phyloP scores from a whole-genome alignment of 2,888 invertebrate species.

The Eilema griseolum region DNA sequence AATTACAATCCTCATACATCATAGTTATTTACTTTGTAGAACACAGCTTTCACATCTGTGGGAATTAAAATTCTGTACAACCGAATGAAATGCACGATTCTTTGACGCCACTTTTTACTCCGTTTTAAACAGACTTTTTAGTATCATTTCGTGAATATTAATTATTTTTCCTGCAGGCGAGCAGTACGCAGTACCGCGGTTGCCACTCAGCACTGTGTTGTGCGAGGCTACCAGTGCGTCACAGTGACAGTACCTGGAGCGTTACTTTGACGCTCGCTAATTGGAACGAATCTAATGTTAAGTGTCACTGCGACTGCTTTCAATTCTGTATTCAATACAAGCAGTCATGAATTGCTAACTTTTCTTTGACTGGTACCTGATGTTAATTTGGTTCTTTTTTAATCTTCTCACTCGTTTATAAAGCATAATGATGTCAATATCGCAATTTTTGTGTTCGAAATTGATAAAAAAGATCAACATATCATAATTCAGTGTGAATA shows the following conservation, averaged over 20 bases:
- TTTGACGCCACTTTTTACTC: not conserved
- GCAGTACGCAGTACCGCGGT: not conserved
- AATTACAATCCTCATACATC: not conserved
- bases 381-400: not conserved
- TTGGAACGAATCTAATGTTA: conserved; percentile 30
- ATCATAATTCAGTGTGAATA: too few species aligned
- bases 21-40: not conserved
- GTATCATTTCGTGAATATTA: not conserved
- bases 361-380: not conserved
- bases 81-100: conserved; percentile 9
- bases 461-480: too few species aligned
- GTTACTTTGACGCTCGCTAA: conserved; percentile 36
- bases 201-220: conserved; percentile 10
- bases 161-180: conserved; percentile 10
- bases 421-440: not conserved
- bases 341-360: not conserved
- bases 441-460: too few species aligned
- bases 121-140: conserved; percentile 9
- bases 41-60: not conserved
- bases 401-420: too few species aligned
- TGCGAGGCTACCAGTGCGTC: conserved; percentile 21
- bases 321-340: conserved; percentile 4
- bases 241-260: conserved; percentile 13
- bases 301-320: conserved; percentile 5
- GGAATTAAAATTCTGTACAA: conserved; percentile 15